Percentiles rank a stretch among this genome's conserved stretches.
These are phyloP conservation scores for Reinhardtius hippoglossoides DNA, from an alignment of 2,113 vertebrate genomes.

Conservation along the genomic window DNA sequence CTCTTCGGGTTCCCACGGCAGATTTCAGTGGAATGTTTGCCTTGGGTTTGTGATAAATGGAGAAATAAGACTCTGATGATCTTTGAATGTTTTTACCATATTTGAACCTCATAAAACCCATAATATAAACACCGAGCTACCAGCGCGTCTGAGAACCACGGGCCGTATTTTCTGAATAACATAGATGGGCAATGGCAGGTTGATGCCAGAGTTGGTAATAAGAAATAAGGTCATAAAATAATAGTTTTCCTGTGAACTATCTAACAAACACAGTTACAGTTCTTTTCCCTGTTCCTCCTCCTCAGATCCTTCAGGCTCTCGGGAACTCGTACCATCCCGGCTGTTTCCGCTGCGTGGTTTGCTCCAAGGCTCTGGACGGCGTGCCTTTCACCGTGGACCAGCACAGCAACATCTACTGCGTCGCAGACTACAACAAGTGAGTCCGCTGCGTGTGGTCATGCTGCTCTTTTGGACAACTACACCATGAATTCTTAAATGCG, in stretches of 20 bases:
- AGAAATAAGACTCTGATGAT: conserved; percentile 37
- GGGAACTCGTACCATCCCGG: conserved; percentile 90
- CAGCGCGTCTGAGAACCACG: conserved; percentile 9
- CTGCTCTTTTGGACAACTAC: too few relatives aligned
- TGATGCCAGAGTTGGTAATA: too few relatives aligned
- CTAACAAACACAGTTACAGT: neutral
- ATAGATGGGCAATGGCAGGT: neutral
- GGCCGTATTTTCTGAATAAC: neutral
- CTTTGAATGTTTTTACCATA: conserved; percentile 49
- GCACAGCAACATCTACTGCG: conserved; percentile 91
- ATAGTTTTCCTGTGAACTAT: too few relatives aligned
- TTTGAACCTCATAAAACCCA: conserved; percentile 50
- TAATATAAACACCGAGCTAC: conserved; percentile 51
- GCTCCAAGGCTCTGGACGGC: conserved; percentile 88
- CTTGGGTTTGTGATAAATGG: conserved; percentile 50
- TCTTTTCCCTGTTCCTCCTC: neutral
- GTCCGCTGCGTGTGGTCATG: neutral
- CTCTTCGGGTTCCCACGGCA: conserved; percentile 61
- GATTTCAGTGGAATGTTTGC: conserved; percentile 66
- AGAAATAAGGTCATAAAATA: too few relatives aligned
- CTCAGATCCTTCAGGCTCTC: conserved; percentile 89
- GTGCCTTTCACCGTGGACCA: conserved; percentile 92
- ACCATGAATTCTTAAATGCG: neutral
- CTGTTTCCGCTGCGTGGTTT: conserved; percentile 91
- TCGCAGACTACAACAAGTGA: conserved; percentile 90